Evolutionary conservation across 2,113 vertebrate genomes (phyloP).

Genomic region (Varanus salvator): DNA sequence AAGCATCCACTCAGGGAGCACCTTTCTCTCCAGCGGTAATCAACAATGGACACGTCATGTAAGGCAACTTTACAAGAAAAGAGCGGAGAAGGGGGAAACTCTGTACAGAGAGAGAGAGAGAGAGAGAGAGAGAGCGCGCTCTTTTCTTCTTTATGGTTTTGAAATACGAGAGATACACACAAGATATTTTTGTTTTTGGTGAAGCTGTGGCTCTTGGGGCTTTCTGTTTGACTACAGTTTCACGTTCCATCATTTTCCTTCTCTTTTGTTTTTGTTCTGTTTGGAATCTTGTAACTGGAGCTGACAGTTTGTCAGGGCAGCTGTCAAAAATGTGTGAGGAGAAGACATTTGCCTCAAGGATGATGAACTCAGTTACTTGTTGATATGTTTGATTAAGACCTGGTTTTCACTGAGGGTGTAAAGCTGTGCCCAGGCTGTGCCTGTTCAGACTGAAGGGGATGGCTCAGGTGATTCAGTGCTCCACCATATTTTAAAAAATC

Average conservation of each 20-base stretch:
- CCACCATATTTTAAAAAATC: not conserved
- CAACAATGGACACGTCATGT: not conserved
- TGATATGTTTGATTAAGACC: not conserved
- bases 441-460: not conserved
- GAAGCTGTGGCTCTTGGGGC: not conserved
- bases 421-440: not conserved
- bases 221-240: not conserved
- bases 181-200: not conserved
- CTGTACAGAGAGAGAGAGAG: too few relatives aligned
- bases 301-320: constrained; percentile 25
- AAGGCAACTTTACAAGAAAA: constrained; percentile 10
- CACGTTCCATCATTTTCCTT: not conserved
- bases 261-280: constrained; percentile 23
- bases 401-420: not conserved
- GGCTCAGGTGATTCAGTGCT: not conserved
- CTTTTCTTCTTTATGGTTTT: not conserved
- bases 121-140: not conserved
- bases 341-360: constrained; percentile 22
- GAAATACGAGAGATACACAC: not conserved
- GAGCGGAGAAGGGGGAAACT: not conserved
- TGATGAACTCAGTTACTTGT: not conserved
- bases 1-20: not conserved
- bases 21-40: not conserved
- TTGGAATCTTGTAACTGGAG: not conserved
- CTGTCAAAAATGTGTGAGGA: constrained; percentile 17